Conservation (phyloP, 1,140 invertebrate genomes). For the Drosophila kohkoa region DNA sequence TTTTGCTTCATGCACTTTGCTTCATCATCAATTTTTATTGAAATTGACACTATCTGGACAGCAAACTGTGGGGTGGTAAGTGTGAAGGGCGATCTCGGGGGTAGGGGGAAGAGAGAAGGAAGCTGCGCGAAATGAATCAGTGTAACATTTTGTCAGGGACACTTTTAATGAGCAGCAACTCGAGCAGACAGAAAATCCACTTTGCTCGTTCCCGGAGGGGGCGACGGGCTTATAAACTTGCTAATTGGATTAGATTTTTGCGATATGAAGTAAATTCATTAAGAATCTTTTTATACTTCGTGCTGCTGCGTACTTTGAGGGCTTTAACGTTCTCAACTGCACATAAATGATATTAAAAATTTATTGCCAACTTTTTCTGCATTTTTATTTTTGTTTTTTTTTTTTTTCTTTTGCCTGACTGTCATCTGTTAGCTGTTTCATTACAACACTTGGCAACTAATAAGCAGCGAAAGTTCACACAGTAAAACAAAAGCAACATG, state of each 20-base stretch:
- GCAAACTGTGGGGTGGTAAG: background rate
- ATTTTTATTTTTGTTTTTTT: background rate
- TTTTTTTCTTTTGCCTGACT: background rate
- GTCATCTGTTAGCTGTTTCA: slow-evolving; percentile 53
- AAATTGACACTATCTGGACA: slow-evolving; percentile 75
- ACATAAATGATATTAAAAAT: slow-evolving; percentile 78
- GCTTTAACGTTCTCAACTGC: slow-evolving; percentile 32
- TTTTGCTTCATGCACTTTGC: slow-evolving; percentile 51
- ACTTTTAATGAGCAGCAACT: slow-evolving; percentile 75
- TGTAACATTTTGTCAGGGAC: slow-evolving; percentile 61
- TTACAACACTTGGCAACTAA: slow-evolving; percentile 49
- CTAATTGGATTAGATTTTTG: slow-evolving; percentile 80
- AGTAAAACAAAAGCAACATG: slow-evolving; percentile 48
- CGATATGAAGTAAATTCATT: slow-evolving; percentile 76
- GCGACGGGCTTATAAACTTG: slow-evolving; percentile 63
- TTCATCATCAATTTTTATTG: slow-evolving; percentile 81
- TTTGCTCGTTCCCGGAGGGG: background rate
- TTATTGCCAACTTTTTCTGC: slow-evolving; percentile 66
- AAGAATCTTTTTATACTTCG: slow-evolving; percentile 50
- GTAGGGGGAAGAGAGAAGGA: background rate
- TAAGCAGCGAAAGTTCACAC: slow-evolving; percentile 69
- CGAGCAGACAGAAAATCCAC: slow-evolving; percentile 39
- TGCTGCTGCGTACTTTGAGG: background rate
- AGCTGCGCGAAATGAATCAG: slow-evolving; percentile 46
- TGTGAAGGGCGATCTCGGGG: background rate